These are phyloP conservation scores for Dolichallabes microphthalmus DNA, from an alignment of 2,113 vertebrate genomes.

Conservation along the genomic window DNA sequence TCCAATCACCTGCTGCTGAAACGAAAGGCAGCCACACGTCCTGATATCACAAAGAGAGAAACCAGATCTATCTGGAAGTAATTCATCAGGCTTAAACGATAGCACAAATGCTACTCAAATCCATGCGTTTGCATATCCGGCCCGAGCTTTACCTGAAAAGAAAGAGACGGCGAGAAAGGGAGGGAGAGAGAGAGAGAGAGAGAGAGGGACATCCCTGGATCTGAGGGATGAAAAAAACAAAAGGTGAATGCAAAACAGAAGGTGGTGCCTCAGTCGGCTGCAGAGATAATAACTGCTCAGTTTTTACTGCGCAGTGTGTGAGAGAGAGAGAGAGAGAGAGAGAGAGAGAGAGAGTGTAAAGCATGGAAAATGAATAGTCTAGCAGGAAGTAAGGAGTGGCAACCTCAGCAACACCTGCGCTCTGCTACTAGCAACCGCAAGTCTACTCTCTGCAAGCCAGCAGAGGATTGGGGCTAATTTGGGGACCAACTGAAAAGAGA, in stretches of 20 bases:
- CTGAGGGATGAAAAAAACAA: conserved; percentile 42
- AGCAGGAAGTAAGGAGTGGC: conserved; percentile 54
- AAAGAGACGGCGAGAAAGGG: conserved; percentile 14
- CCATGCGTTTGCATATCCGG: background rate
- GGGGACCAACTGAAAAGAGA: conserved; percentile 19
- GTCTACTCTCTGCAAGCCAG: conserved; percentile 42
- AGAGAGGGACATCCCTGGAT: conserved; percentile 51
- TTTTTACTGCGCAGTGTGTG: conserved; percentile 35
- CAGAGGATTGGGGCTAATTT: conserved; percentile 34
- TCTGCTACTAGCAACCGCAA: conserved; percentile 50
- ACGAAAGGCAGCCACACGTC: conserved; percentile 44
- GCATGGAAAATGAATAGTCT: conserved; percentile 39
- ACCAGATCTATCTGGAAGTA: conserved; percentile 1
- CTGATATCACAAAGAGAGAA: conserved; percentile 44
- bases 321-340: conserved; percentile 34
- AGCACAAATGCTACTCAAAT: background rate
- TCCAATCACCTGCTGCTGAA: conserved; percentile 58
- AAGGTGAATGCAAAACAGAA: conserved; percentile 9
- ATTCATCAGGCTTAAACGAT: conserved; percentile 17
- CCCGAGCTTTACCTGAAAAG: conserved; percentile 57
- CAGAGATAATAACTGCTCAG: conserved; percentile 59
- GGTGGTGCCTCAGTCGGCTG: conserved; percentile 52
- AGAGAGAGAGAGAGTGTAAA: conserved; percentile 30
- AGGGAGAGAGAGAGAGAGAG: background rate
- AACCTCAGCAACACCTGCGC: conserved; percentile 55